Evolutionary conservation across 1,140 invertebrate species (phyloP).

Genomic region (Pteromalus puparum): DNA sequence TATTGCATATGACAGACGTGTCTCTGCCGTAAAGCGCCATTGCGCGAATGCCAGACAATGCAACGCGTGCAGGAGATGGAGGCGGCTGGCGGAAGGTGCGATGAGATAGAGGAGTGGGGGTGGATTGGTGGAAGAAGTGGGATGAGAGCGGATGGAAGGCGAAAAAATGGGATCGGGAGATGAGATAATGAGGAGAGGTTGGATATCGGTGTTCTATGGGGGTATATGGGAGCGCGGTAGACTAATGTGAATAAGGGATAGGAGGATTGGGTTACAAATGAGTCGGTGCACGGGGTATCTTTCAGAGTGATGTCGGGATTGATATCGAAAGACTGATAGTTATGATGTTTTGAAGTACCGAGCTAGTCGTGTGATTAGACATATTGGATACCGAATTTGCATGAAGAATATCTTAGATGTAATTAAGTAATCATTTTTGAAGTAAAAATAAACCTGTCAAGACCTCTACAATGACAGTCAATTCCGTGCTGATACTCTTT

Average conservation of each 20-base stretch:
- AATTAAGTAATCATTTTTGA: too few relatives aligned
- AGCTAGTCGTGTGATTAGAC: too few relatives aligned
- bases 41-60: constrained; percentile 49
- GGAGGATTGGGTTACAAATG: not conserved
- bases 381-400: not conserved
- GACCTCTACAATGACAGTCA: too few relatives aligned
- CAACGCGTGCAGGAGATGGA: constrained; percentile 15
- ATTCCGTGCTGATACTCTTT: too few relatives aligned
- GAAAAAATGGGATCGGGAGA: not conserved
- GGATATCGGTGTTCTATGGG: not conserved
- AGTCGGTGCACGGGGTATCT: constrained; percentile 2
- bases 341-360: not conserved
- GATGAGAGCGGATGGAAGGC: not conserved
- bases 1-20: constrained; percentile 60
- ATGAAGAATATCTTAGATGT: too few relatives aligned
- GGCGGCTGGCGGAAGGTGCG: not conserved
- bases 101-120: not conserved
- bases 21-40: constrained; percentile 48
- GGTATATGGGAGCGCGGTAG: not conserved
- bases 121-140: not conserved
- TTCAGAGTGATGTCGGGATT: not conserved
- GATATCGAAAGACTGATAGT: not conserved
- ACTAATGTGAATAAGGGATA: not conserved
- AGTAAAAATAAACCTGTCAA: too few relatives aligned
- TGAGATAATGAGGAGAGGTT: constrained; percentile 4